phyloP scores from a whole-genome alignment of 2,113 vertebrate species.

The Helogale parvula region DNA sequence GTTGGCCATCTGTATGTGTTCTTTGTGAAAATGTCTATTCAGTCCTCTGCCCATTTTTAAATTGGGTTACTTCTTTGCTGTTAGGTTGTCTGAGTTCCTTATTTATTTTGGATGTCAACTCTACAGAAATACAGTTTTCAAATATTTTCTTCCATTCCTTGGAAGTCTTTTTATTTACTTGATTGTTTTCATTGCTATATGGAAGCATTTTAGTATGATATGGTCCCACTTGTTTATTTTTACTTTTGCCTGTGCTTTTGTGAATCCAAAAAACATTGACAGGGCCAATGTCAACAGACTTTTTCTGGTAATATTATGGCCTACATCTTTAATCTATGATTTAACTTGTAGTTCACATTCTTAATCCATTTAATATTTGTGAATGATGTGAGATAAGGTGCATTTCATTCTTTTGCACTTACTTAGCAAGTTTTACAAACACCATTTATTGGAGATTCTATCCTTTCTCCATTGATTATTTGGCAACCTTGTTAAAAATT shows the following conservation, averaged over 20 bases:
- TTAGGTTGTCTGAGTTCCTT: neutral
- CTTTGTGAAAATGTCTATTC: neutral
- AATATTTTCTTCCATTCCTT: neutral
- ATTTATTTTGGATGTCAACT: neutral
- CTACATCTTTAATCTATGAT: neutral
- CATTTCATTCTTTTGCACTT: too few species aligned
- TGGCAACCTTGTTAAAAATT: too few species aligned
- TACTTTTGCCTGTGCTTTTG: neutral
- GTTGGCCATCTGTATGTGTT: neutral
- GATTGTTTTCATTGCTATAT: neutral
- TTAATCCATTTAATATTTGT: too few species aligned
- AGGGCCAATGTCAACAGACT: neutral
- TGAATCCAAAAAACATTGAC: neutral
- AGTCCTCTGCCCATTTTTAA: neutral
- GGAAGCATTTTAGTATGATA: neutral
- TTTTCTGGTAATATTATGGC: neutral
- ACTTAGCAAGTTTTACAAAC: too few species aligned
- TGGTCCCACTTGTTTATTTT: neutral
- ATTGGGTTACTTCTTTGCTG: neutral
- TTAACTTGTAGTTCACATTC: too few species aligned
- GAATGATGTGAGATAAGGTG: too few species aligned
- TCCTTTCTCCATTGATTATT: too few species aligned
- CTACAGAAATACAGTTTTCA: neutral
- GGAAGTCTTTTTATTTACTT: neutral
- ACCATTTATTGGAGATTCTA: too few species aligned